Evolutionary conservation across 2,113 vertebrate species (phyloP).

Genomic region (Tenrec ecaudatus): DNA sequence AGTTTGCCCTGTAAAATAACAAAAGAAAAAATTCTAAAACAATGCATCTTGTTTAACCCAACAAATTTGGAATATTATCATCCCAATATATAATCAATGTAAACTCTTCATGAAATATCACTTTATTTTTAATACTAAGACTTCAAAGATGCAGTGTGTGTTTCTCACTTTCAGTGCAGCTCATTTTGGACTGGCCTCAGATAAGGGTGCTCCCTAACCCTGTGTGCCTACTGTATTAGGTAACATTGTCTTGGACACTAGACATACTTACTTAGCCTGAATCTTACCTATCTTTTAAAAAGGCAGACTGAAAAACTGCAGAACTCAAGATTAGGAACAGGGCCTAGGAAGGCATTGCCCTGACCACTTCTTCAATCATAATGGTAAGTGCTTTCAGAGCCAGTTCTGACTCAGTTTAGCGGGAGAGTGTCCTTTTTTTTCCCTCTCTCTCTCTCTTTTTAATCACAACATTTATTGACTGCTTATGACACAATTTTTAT

Average conservation of each 20-base stretch:
- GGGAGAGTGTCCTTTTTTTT: too few relatives aligned
- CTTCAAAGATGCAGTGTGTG: conserved; percentile 21
- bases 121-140: background rate
- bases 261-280: background rate
- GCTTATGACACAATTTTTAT: conserved; percentile 2
- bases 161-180: conserved; percentile 19
- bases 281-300: conserved; percentile 8
- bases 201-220: background rate
- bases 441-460: too few relatives aligned
- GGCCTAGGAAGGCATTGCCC: background rate
- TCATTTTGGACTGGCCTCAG: background rate
- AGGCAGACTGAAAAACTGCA: conserved; percentile 17
- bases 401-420: too few relatives aligned
- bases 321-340: background rate
- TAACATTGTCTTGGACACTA: background rate
- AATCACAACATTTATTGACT: background rate
- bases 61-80: background rate
- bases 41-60: background rate
- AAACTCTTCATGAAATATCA: background rate
- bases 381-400: too few relatives aligned
- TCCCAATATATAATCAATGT: conserved; percentile 4
- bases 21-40: too few relatives aligned
- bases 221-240: background rate
- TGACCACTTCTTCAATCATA: conserved; percentile 18
- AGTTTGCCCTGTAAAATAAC: too few relatives aligned